Evolutionary conservation across 2,113 vertebrate species (phyloP), one percentile per base, ranked within the genome.

Genomic region (Scomber scombrus): DNA sequence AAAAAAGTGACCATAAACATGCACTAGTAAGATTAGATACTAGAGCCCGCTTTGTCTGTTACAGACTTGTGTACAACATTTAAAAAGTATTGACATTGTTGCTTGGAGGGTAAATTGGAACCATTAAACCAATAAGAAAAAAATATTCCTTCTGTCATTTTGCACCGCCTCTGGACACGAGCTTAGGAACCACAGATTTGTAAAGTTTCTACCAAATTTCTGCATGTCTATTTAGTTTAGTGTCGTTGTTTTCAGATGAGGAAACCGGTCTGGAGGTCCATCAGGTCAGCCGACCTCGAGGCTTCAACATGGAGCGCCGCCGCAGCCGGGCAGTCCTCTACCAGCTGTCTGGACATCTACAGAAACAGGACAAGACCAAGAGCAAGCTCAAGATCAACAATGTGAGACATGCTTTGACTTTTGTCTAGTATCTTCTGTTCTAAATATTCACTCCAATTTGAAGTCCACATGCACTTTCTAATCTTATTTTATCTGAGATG

Each of bases 351-450:
- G 95, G 95, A 71, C 95, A 96, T 75, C 93, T 96, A n/a, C 95
- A 96, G 92, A 96, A 94, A 78, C 95, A 96, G 74, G 95, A 96
- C 90, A 96, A 96, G 62, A 85, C 57, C 87, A 93, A 93, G 87
- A 94, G 91, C 93, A 96, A 96, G 83, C 94, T 96, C 43, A 96
- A 96, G 91, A 92, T 96, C 83, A 96, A 96, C 85, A 96, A 95
- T 52, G 95, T 95, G 80, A 93, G 95, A 61, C 60, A 3, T 3
- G 15, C 2, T 11, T 40, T 40, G 34, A 9, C 34, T 40, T 40
- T 12, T 57, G 8, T 47, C 31, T 11, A 6, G 11, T 45, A 31
- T 3, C 4, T n/a, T 16, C 5, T 26, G 47, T 47, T 19, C 19
- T 43, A n/a, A 5, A 60, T 34, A 40, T 40, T 9, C 7, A 40